These are phyloP conservation scores for Etheostoma spectabile DNA, from an alignment of 2,113 vertebrate genomes.

Conservation along the genomic window DNA sequence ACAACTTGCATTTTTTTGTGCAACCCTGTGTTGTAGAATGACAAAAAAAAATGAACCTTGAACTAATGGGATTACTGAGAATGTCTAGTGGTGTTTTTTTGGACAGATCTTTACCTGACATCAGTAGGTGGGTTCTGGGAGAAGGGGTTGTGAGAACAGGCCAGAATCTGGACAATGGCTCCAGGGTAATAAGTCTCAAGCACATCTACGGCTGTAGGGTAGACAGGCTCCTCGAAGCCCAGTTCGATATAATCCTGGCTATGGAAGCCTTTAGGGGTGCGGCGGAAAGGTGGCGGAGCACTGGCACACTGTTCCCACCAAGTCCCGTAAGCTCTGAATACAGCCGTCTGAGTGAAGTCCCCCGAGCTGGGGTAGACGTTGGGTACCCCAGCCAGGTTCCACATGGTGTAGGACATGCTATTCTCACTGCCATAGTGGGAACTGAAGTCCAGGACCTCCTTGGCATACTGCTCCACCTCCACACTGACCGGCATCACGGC, in stretches of 20 bases:
- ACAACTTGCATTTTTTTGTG: not conserved
- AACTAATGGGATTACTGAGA: not conserved
- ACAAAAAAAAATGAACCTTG: not conserved
- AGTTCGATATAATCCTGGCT: conserved; percentile 97
- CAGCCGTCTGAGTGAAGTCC: conserved; percentile 98
- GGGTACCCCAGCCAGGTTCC: conserved; percentile 95
- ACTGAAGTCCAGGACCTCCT: conserved; percentile 98
- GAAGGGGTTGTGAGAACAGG: conserved; percentile 97
- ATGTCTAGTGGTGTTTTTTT: not conserved
- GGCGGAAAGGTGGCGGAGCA: conserved; percentile 87
- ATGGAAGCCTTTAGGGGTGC: conserved; percentile 89
- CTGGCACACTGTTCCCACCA: conserved; percentile 97
- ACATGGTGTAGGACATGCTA: conserved; percentile 99
- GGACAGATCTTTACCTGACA: conserved; percentile 89
- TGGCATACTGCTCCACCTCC: conserved; percentile 95
- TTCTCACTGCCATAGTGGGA: conserved; percentile 99
- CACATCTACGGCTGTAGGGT: conserved; percentile 94
- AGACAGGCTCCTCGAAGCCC: conserved; percentile 95
- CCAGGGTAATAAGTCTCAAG: conserved; percentile 98
- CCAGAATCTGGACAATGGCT: conserved; percentile 94
- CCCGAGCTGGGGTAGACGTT: conserved; percentile 98
- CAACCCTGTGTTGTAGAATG: not conserved
- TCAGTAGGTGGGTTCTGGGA: conserved; percentile 91
- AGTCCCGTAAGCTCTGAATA: conserved; percentile 94
- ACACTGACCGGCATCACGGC: conserved; percentile 89